phyloP scores from a whole-genome alignment of 2,797 vertebrate genomes.

The Syngnathus acus region DNA sequence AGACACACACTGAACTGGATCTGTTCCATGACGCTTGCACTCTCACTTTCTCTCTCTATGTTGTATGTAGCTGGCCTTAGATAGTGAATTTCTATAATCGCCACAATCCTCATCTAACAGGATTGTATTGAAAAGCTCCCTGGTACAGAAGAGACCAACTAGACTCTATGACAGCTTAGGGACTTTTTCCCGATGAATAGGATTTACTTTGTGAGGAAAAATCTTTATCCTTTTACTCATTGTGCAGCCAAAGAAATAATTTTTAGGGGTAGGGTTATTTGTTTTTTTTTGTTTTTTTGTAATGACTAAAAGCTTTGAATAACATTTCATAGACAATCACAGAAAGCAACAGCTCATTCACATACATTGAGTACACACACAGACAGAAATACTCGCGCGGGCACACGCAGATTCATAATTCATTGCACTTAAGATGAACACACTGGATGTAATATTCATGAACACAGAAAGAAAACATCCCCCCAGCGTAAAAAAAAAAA shows the following conservation, averaged over 20 bases:
- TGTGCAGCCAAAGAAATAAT: constrained; percentile 30
- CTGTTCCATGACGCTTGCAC: constrained; percentile 4
- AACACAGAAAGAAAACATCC: constrained; percentile 19
- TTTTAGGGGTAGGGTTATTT: neutral
- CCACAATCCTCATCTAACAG: constrained; percentile 49
- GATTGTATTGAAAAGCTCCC: constrained; percentile 47
- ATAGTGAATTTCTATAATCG: constrained; percentile 28
- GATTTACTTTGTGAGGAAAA: constrained; percentile 34
- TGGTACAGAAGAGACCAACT: constrained; percentile 39
- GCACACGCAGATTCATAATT: constrained; percentile 36
- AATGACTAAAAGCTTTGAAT: constrained; percentile 14
- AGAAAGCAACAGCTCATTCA: constrained; percentile 14
- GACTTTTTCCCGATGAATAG: constrained; percentile 31
- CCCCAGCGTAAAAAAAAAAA: neutral
- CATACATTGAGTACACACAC: neutral
- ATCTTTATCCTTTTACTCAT: constrained; percentile 38
- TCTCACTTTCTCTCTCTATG: neutral
- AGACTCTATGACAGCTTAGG: constrained; percentile 22
- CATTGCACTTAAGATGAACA: constrained; percentile 23
- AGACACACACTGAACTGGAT: neutral
- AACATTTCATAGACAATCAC: neutral
- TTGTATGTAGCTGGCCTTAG: constrained; percentile 26
- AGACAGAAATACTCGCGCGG: constrained; percentile 11
- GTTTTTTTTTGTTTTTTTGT: neutral
- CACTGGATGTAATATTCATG: constrained; percentile 38